phyloP scores from a whole-genome alignment of 1,140 invertebrate genomes.

The Trichoplusia ni region DNA sequence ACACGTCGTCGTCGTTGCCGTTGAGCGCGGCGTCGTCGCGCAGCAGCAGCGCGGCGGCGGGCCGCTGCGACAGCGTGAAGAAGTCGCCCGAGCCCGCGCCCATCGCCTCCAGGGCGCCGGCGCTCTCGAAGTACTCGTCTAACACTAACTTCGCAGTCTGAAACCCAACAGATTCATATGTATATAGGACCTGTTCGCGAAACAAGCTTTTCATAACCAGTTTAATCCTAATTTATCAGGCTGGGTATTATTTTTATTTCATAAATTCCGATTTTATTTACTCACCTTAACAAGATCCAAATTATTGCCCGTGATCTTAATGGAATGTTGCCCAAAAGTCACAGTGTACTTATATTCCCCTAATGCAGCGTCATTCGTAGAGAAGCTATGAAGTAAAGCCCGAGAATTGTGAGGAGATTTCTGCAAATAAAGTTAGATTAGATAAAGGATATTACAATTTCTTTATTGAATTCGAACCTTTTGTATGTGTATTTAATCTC shows the following conservation, averaged over 20 bases:
- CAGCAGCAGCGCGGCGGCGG: slow-evolving; percentile 70
- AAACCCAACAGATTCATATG: not conserved
- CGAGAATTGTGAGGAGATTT: slow-evolving; percentile 79
- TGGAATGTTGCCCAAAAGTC: slow-evolving; percentile 88
- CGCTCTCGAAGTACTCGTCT: slow-evolving; percentile 89
- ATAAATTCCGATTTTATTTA: too few species aligned
- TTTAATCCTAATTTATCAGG: too few species aligned
- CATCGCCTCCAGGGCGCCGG: slow-evolving; percentile 68
- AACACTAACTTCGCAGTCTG: slow-evolving; percentile 92
- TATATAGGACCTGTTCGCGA: too few species aligned
- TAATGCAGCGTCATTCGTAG: slow-evolving; percentile 91
- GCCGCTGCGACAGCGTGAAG: slow-evolving; percentile 77
- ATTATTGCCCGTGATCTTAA: slow-evolving; percentile 92
- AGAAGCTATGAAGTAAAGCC: slow-evolving; percentile 89
- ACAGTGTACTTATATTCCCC: slow-evolving; percentile 94
- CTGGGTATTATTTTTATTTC: too few species aligned
- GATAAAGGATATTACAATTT: too few species aligned
- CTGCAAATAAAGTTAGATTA: slow-evolving; percentile 62
- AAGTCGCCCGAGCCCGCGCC: slow-evolving; percentile 77
- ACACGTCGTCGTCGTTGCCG: slow-evolving; percentile 72
- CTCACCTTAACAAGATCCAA: slow-evolving; percentile 90
- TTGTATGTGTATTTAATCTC: too few species aligned
- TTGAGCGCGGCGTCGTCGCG: slow-evolving; percentile 67
- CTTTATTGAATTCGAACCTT: too few species aligned
- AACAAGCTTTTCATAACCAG: not conserved